Evolutionary conservation across 2,797 vertebrate genomes (phyloP), one percentile per base, ranked within the genome.

Genomic region (Lagocephalus sceleratus): DNA sequence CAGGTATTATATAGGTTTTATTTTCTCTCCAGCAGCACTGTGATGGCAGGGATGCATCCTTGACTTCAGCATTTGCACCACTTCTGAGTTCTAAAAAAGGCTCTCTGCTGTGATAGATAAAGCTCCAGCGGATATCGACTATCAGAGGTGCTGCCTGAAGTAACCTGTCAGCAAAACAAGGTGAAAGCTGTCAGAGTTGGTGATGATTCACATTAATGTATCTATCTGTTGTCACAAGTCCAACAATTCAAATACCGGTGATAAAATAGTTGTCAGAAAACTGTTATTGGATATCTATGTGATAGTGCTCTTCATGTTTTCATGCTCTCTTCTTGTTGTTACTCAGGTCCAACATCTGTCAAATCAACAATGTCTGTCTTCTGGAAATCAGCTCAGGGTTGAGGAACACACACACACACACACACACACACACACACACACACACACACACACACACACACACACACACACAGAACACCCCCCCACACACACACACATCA

Each of bases 211-310:
- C 57, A 68, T 54, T 60, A 70, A 73, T 53, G 66, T 66, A 74
- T 76, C 67, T 61, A 78, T 68, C 68, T 45, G 45, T 54, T 82
- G 66, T 78, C 71, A 72, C 39, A 62, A 55, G 64, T 54, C 61
- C 42, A 51, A 9, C 20, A 52, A 57, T 59, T 71, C 42, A 47
- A 49, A 43, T 50, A 58, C 58, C 63, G 68, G 65, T 69, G 55
- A 57, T 35, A 56, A 63, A 59, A 15, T 45, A 48, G 16, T 47
- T 51, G 17, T 50, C 50, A 57, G 29, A 54, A 51, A 3, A 20
- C 1, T 39, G 2, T 22, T 46, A 26, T 60, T 29, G 9, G 1
- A 29, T 29, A 11, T 29, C 8, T 29, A 10, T 29, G 29, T 29
- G 29, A 2, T 10, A 29, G 29, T 25, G n/a, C n/a, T n/a, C 23